phyloP scores from a whole-genome alignment of 2,113 vertebrate genomes.

The Psephotus haematonotus region DNA sequence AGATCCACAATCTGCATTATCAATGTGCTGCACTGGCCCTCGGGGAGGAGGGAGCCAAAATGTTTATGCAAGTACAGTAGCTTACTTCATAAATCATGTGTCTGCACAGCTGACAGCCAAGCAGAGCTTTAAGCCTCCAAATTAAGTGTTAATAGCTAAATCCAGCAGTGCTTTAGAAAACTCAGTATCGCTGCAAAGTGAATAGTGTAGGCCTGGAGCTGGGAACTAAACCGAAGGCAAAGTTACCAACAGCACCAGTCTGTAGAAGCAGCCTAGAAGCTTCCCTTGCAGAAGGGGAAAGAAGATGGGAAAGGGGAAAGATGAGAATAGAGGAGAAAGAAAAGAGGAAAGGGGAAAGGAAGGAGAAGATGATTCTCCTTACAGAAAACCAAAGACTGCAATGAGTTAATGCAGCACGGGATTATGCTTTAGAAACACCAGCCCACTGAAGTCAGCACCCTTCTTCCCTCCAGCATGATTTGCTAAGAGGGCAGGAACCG shows the following conservation, averaged over 20 bases:
- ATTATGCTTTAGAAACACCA: not conserved
- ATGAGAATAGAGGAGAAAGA: not conserved
- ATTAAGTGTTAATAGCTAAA: slow-evolving; percentile 25
- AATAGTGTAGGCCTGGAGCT: not conserved
- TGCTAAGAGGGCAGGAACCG: slow-evolving; percentile 51
- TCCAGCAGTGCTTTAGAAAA: not conserved
- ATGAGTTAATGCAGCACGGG: not conserved
- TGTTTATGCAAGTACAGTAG: slow-evolving; percentile 23
- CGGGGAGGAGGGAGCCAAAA: not conserved
- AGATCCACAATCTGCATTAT: not conserved
- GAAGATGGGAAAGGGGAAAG: not conserved
- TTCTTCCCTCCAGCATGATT: slow-evolving; percentile 48
- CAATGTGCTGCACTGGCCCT: not conserved
- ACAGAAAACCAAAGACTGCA: not conserved
- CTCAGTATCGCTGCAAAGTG: not conserved
- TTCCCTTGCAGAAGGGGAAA: not conserved
- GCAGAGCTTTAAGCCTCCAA: not conserved
- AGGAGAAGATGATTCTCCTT: not conserved
- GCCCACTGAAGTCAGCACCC: slow-evolving; percentile 41
- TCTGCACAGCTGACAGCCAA: slow-evolving; percentile 26
- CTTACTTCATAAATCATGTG: slow-evolving; percentile 24
- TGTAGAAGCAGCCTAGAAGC: not conserved
- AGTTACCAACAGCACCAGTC: not conserved
- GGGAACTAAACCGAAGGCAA: not conserved
- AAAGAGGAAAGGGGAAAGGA: not conserved